Conservation (phyloP, 2,113 vertebrate species). For the Actenoides hombroni region DNA sequence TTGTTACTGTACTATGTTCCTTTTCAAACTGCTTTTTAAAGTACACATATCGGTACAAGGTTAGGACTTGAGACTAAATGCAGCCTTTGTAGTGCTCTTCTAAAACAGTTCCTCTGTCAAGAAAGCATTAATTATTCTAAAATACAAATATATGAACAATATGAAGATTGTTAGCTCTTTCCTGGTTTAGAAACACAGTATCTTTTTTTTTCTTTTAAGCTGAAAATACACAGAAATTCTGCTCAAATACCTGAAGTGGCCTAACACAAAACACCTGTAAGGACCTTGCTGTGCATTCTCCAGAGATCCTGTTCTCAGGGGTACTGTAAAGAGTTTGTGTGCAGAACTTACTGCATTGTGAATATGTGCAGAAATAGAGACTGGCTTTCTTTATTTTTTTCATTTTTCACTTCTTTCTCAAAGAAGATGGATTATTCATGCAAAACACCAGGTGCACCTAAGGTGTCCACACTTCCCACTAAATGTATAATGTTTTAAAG, state of each 20-base stretch:
- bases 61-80: not conserved
- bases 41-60: not conserved
- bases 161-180: not conserved
- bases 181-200: not conserved
- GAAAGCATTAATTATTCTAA: not conserved
- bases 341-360: not conserved
- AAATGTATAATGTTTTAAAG: not conserved
- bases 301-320: not conserved
- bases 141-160: not conserved
- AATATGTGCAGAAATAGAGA: not conserved
- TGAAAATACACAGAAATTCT: not conserved
- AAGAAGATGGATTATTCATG: not conserved
- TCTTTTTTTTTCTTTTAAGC: not conserved
- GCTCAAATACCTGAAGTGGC: not conserved
- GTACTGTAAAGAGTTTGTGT: not conserved
- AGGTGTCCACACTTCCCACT: too few species aligned
- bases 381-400: not conserved
- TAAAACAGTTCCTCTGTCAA: not conserved
- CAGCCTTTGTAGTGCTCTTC: not conserved
- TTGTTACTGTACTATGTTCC: not conserved
- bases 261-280: not conserved
- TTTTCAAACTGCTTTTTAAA: not conserved
- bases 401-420: not conserved
- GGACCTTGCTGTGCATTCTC: not conserved
- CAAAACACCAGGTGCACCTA: not conserved